A percentile compares a stretch with the other conserved stretches of the same genome.
Evolutionary conservation across 2,888 invertebrate species (phyloP).

Genomic region (Pachliopta kotzebuea): DNA sequence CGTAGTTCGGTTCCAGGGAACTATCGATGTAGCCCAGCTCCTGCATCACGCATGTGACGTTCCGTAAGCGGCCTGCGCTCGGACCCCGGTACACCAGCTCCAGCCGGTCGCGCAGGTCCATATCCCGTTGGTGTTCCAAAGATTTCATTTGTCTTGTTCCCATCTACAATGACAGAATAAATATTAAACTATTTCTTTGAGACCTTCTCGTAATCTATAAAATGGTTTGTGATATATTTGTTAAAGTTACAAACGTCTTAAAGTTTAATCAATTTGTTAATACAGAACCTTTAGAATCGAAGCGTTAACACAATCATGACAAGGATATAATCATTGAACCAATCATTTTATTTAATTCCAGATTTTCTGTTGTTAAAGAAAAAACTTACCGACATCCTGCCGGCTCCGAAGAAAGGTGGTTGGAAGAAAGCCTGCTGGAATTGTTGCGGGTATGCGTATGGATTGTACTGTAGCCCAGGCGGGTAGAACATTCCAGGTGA

Average conservation of each 20-base stretch:
- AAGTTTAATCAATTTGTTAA: no score
- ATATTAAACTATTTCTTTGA: background rate
- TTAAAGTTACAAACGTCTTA: no score
- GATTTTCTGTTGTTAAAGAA: background rate
- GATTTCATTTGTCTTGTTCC: conserved; percentile 27
- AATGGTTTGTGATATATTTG: no score
- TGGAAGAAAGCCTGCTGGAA: conserved; percentile 62
- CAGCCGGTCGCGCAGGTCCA: conserved; percentile 82
- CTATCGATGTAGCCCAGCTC: conserved; percentile 85
- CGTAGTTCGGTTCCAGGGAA: conserved; percentile 84
- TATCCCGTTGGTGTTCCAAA: conserved; percentile 70
- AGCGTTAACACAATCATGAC: no score
- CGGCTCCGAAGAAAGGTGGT: conserved; percentile 65
- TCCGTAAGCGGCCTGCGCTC: conserved; percentile 73
- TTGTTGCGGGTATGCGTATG: conserved; percentile 64
- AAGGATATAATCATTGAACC: background rate
- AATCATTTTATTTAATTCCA: background rate
- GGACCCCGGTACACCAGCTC: conserved; percentile 79
- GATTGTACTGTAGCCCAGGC: conserved; percentile 60
- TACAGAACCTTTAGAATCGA: no score
- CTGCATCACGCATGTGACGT: conserved; percentile 87
- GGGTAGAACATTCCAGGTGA: conserved; percentile 64
- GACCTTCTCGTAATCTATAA: no score
- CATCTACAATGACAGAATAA: conserved; percentile 8
- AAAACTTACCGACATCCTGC: conserved; percentile 80